Evolutionary conservation across 2,113 vertebrate genomes (phyloP).

Genomic region (Acrocephalus arundinaceus): DNA sequence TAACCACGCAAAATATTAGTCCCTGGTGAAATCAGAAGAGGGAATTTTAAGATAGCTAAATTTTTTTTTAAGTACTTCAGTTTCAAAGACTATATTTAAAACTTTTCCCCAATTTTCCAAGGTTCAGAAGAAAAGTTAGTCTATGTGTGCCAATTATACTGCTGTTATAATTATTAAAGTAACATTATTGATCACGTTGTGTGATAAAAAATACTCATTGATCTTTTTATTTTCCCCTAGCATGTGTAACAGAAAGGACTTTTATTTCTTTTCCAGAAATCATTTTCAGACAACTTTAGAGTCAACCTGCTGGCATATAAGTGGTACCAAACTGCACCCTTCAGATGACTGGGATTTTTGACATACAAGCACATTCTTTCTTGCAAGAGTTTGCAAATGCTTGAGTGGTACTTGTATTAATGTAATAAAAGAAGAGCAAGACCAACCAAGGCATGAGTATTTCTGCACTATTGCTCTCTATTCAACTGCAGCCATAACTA

Average conservation of each 20-base stretch:
- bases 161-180: not conserved
- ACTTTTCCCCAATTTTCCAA: not conserved
- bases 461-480: not conserved
- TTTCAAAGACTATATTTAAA: not conserved
- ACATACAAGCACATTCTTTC: not conserved
- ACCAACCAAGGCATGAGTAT: not conserved
- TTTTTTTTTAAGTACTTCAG: not conserved
- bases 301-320: fast-evolving
- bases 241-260: not conserved
- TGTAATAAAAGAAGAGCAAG: not conserved
- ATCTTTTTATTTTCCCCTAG: fast-evolving
- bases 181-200: not conserved
- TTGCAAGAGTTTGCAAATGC: not conserved
- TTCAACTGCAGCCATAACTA: not conserved
- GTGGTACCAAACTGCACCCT: not conserved
- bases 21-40: not conserved
- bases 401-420: not conserved
- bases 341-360: not conserved
- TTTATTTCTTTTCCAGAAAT: not conserved
- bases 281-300: not conserved
- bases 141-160: not conserved
- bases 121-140: not conserved
- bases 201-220: fast-evolving
- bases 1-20: not conserved
- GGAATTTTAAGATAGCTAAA: not conserved